A percentile compares a stretch with the other conserved stretches of the same genome.
These are phyloP conservation scores for Eurypyga helias DNA, from an alignment of 2,113 vertebrate genomes.

Conservation along the genomic window DNA sequence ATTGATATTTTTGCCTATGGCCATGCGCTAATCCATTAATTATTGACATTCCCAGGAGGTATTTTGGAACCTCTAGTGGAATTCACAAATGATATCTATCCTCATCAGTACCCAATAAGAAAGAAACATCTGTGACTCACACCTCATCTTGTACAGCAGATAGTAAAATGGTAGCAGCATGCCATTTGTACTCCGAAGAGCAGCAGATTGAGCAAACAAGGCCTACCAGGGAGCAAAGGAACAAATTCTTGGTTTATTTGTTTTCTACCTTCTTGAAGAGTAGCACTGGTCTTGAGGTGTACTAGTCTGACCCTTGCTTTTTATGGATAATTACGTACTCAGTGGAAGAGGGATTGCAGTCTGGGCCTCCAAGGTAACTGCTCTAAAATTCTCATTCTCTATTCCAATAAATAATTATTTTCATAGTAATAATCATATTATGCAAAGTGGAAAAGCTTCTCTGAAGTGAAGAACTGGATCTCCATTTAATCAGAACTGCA, in stretches of 20 bases:
- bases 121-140: background rate
- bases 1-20: background rate
- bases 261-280: background rate
- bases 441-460: background rate
- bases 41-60: background rate
- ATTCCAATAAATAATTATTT: background rate
- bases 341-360: background rate
- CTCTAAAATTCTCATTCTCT: background rate
- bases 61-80: background rate
- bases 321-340: background rate
- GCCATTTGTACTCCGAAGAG: background rate
- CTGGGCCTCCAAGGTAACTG: background rate
- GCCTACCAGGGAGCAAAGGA: background rate
- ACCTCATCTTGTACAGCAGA: background rate
- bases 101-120: background rate
- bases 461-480: background rate
- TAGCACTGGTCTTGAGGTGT: background rate
- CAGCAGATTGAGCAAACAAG: background rate
- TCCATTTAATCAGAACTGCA: background rate
- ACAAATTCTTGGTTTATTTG: background rate
- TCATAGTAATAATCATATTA: background rate
- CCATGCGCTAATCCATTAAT: background rate
- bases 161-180: background rate
- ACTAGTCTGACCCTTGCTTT: background rate
- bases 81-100: background rate